phyloP scores from a whole-genome alignment of 2,797 vertebrate genomes.

The Acrocephalus scirpaceus region DNA sequence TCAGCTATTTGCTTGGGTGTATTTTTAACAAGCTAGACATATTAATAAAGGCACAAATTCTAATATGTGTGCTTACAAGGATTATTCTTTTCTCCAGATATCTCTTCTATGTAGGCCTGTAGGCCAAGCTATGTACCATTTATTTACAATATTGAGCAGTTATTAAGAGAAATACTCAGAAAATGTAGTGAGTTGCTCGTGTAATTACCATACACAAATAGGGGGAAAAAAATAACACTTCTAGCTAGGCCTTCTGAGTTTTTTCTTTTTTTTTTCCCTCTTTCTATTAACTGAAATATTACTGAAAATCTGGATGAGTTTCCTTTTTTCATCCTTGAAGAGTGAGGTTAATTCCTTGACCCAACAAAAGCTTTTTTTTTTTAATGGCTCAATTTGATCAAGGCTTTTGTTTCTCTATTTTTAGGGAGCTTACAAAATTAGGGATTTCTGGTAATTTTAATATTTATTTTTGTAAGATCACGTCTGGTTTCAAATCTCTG shows the following conservation, averaged over 20 bases:
- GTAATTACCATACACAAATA: neutral
- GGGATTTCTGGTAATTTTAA: neutral
- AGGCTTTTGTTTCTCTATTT: neutral
- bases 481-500: neutral
- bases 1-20: neutral
- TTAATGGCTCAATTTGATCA: neutral
- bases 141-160: neutral
- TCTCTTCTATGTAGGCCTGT: neutral
- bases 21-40: neutral
- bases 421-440: neutral
- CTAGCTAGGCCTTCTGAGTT: neutral
- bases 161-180: neutral
- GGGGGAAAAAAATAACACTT: neutral
- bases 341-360: neutral
- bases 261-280: fast-evolving
- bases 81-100: neutral
- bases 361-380: neutral
- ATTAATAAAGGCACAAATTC: neutral
- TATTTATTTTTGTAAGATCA: neutral
- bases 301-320: neutral
- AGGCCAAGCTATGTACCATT: neutral
- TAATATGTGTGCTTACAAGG: neutral
- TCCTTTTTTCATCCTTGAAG: neutral
- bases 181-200: neutral
- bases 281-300: neutral